Base-by-base conservation (phyloP, 2,888 invertebrate genomes). In the Brachypalpus laphriformis region DNA sequence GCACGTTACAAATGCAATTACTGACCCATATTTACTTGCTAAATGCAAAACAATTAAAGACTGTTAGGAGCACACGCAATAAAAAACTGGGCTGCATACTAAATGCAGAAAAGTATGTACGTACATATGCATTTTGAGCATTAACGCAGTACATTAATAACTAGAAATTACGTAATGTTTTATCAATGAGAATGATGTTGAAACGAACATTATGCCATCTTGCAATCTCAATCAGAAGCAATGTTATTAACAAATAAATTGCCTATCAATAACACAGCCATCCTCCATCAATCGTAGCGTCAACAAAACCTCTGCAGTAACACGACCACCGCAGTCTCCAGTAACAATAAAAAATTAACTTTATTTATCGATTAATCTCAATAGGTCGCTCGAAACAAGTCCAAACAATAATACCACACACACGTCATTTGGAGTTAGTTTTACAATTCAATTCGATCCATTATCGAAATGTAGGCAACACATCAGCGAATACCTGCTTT, bases 381-480 rank as follows among this genome's bases (percentile, higher is more conserved):
- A 61, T 74, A 59, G 56, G 66, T 16, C 28, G 40, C 14, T 18
- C 42, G 49, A 51, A 57, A 66, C 16, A n/a, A n/a, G n/a, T n/a
- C n/a, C n/a, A n/a, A n/a, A 31, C 47, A 63, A 68, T 56, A 49
- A 37, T 34, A 34, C 34, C 66, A 54, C 66, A 72, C 20, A 77
- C 28, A 56, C 59, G 47, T 16, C 22, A 63, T 54, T 56, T 34
- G 63, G 34, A 63, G 56, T 37, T 25, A 18, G 66, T 63, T 56
- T 74, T 54, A 74, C 63, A 63, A 63, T 63, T 63, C 56, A 74
- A 77, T 40, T 59, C 65, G 16, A 72, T 49, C 51, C 40, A 82
- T 63, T 63, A 57, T 76, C 59, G 42, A 66, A 51, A 68, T 63
- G 45, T 16, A n/a, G 9, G 49, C 25, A 47, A 22, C 45, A 16